Evolutionary conservation across 2,113 vertebrate species (phyloP), one percentile per base, ranked within the genome.

Genomic region (Chionomys nivalis): DNA sequence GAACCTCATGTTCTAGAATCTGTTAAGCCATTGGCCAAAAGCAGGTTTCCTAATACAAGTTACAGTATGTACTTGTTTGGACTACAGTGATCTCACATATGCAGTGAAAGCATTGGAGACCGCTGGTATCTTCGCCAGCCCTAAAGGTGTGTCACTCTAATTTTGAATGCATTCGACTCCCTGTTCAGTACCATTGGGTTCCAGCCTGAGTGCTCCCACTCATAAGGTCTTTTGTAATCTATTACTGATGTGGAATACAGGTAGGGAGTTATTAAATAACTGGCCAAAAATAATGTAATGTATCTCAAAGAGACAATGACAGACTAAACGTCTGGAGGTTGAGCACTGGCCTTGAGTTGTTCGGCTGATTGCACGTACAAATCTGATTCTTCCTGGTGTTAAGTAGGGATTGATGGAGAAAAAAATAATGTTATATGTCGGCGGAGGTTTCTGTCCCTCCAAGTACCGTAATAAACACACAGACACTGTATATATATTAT

Each of bases 101-200:
- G 63, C 73, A 82, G 81, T 72, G 90, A 97, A 91, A 72, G 36
- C n/a, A 65, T 33, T 96, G 21, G 19, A 76, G 65, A 94, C 52
- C 23, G 36, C 36, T 55, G 47, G 68, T 16, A 23, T 81, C 44
- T 93, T 93, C 89, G 61, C 6, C 42, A 89, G 65, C 24, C 82
- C 55, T 61, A 73, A 94, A 94, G 76, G 26, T 78, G 11, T 95
- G 5, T 83, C 76, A 6, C 63, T 93, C 28, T 90, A 77, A 4
- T 83, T n/a, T 75, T 79, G 44, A 94, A 92, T 73, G 24, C 79
- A 85, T 55, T n/a, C 16, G 13, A 3, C 39, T 94, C 14, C 58
- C 33, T 91, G 36, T 75, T 81, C 79, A 89, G 75, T 44, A n/a
- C 36, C 85, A 16, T 31, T 88, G 23, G 33, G 87, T 52, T 90